A percentile compares a stretch with the other conserved stretches of the same genome.
phyloP scores from a whole-genome alignment of 2,113 vertebrate genomes.

The Antigone vipio region DNA sequence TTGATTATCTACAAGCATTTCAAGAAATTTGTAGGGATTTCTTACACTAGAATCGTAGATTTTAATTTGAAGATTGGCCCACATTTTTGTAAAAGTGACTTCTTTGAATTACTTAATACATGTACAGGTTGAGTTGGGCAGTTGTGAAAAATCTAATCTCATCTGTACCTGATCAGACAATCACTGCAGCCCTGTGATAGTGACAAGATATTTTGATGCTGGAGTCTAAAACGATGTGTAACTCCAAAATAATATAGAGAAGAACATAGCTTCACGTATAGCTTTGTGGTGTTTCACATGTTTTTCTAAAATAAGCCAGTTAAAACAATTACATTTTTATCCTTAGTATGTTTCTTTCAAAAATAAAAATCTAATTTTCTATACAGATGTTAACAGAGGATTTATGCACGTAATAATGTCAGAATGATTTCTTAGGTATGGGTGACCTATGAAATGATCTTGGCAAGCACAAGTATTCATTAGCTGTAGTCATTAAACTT shows the following conservation, averaged over 20 bases:
- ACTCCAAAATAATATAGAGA: not conserved
- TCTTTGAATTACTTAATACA: not conserved
- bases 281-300: accelerated
- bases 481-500: not conserved
- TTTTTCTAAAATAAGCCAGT: not conserved
- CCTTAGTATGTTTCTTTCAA: not conserved
- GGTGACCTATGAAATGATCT: not conserved
- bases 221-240: not conserved
- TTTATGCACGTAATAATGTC: slow-evolving; percentile 19
- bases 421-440: not conserved
- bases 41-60: not conserved
- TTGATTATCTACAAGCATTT: not conserved
- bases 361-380: not conserved
- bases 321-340: not conserved
- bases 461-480: not conserved
- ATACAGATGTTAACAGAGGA: not conserved
- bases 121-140: not conserved
- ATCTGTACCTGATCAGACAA: not conserved
- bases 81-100: not conserved
- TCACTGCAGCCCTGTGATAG: not conserved
- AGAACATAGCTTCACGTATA: not conserved
- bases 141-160: not conserved
- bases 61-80: not conserved
- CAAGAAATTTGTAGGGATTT: not conserved
- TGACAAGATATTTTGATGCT: not conserved